Evolutionary conservation across 2,113 vertebrate species (phyloP), one percentile per base, ranked within the genome.

Genomic region (Alectura lathami): DNA sequence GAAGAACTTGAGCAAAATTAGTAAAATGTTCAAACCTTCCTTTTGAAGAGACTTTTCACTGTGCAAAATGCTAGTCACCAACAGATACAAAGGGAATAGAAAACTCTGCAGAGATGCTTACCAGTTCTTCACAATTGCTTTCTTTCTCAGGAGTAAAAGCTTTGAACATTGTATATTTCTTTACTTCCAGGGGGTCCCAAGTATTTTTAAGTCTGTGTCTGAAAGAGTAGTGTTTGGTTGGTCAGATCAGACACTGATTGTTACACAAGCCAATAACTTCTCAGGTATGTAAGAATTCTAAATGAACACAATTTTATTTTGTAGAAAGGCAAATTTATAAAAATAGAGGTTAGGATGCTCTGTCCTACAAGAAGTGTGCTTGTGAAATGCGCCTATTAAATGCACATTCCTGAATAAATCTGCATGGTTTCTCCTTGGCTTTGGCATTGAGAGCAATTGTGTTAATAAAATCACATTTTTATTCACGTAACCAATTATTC

Each of bases 41-140:
- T 86, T 76, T 79, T 42, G 66, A 66, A 45, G 29, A 56, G 27
- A 9, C 5, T 11, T 82, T 78, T 93, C 17, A 43, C 22, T 32
- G 10, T 21, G 26, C 36, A n/a, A 74, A 87, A 53, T 67, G 15
- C 11, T 82, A 54, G 13, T 83, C 45, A 83, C 22, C 1, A 1
- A 50, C 68, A 27, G 38, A n/a, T n/a, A 38, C 68, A 90, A 38
- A 73, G 17, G 11, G 7, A 11, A 56, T 17, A 72, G 48, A 73
- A 84, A 27, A 70, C 8, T 9, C 36, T 24, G 13, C 11, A 0
- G 0, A 47, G 6, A 54, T 74, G 26, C 27, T 62, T 62, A 66
- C 8, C 21, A 53, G 34, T 63, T 70, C 59, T 68, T 94, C 22
- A 18, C 23, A 78, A 11, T 14, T 48, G 40, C 42, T 69, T 68